Evolutionary conservation across 2,113 vertebrate genomes (phyloP).

Genomic region (Trachemys scripta): DNA sequence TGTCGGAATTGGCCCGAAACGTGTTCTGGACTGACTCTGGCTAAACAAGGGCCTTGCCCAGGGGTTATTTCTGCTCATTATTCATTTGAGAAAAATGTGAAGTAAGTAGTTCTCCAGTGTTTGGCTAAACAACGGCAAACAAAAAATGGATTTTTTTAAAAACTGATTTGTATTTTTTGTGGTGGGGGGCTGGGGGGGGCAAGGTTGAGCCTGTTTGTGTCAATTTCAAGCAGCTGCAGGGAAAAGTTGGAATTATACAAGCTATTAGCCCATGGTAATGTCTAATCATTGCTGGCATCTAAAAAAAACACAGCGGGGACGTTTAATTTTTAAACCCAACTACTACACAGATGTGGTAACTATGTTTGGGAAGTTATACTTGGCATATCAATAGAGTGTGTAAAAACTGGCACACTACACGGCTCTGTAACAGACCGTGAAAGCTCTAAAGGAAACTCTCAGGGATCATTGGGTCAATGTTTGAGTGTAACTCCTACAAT

Average conservation of each 20-base stretch:
- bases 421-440: not conserved
- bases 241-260: conserved; percentile 42
- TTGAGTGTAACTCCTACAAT: not conserved
- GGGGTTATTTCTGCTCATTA: conserved; percentile 12
- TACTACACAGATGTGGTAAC: conserved; percentile 59
- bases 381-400: not conserved
- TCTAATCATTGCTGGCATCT: conserved; percentile 64
- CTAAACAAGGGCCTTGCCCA: not conserved
- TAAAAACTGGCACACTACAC: not conserved
- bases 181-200: conserved; percentile 21
- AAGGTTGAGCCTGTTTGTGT: conserved; percentile 61
- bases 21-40: not conserved
- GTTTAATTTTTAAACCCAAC: conserved; percentile 60
- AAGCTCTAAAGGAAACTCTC: not conserved
- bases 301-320: conserved; percentile 46
- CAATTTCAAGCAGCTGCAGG: conserved; percentile 47
- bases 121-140: conserved; percentile 53
- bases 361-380: conserved; percentile 51
- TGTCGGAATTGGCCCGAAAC: not conserved
- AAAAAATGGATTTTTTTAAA: conserved; percentile 29
- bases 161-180: conserved; percentile 46
- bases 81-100: conserved; percentile 2
- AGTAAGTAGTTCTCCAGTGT: conserved; percentile 37
- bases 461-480: not conserved
- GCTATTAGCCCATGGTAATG: conserved; percentile 56